Conservation (phyloP, 1,140 invertebrate genomes). For the Plectus sambesii region DNA sequence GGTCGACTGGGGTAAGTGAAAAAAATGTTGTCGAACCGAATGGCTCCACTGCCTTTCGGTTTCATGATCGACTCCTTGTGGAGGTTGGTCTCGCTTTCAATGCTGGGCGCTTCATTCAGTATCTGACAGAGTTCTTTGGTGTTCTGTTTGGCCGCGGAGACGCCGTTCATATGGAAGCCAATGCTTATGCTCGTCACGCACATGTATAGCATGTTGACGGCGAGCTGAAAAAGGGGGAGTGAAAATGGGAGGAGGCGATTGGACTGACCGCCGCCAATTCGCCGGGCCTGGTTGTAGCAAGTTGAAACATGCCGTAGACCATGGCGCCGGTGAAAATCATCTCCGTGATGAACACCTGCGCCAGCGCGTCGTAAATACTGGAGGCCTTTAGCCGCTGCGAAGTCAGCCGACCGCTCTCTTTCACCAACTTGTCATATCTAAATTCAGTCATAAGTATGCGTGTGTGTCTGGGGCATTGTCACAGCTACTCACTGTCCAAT, state of each 20-base stretch:
- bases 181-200: slow-evolving; percentile 42
- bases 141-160: slow-evolving; percentile 30
- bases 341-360: slow-evolving; percentile 41
- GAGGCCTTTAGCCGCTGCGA: slow-evolving; percentile 37
- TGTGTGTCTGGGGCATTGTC: not conserved
- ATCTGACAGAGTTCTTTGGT: slow-evolving; percentile 31
- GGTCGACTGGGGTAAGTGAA: slow-evolving; percentile 50
- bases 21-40: slow-evolving; percentile 48
- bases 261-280: slow-evolving; percentile 27
- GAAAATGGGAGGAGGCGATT: too few relatives aligned
- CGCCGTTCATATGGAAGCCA: slow-evolving; percentile 43
- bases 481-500: slow-evolving; percentile 31
- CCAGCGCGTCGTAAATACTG: slow-evolving; percentile 39
- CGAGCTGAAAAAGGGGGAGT: slow-evolving; percentile 19
- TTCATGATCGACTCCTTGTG: not conserved
- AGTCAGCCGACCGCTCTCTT: slow-evolving; percentile 34
- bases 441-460: slow-evolving; percentile 8
- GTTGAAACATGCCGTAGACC: slow-evolving; percentile 35
- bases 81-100: slow-evolving; percentile 22
- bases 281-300: slow-evolving; percentile 36
- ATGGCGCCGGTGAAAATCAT: slow-evolving; percentile 40
- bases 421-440: slow-evolving; percentile 36
- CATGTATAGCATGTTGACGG: slow-evolving; percentile 43
- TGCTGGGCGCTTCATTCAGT: slow-evolving; percentile 26
- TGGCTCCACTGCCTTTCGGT: slow-evolving; percentile 26